These are phyloP conservation scores for Ornithorhynchus anatinus DNA, from an alignment of 2,113 vertebrate species.

Conservation along the genomic window DNA sequence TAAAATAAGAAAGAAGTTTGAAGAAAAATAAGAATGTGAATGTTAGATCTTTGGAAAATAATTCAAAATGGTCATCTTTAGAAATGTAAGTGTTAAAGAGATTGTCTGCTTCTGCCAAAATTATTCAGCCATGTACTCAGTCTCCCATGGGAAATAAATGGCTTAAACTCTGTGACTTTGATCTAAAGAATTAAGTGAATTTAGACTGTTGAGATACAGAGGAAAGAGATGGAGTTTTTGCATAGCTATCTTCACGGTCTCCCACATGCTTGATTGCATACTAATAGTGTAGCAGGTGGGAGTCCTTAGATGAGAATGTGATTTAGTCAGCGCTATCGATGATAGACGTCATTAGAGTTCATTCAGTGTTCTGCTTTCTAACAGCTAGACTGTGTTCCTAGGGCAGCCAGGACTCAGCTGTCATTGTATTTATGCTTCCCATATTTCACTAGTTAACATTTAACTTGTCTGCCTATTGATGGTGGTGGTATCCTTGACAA, in stretches of 20 bases:
- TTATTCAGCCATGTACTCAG: background rate
- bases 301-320: background rate
- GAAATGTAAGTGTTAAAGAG: constrained; percentile 41
- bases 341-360: constrained; percentile 6
- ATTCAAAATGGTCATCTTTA: constrained; percentile 9
- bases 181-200: background rate
- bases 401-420: constrained; percentile 2
- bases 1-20: too few species aligned
- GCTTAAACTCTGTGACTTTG: constrained; percentile 1
- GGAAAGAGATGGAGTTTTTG: too few species aligned
- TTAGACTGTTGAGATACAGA: constrained; percentile 16
- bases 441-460: constrained; percentile 5
- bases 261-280: constrained; percentile 34
- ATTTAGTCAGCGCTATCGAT: constrained; percentile 15
- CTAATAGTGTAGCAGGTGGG: constrained; percentile 43
- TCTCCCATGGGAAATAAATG: background rate
- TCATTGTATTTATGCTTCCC: constrained; percentile 19
- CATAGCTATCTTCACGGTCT: too few species aligned
- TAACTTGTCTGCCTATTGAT: constrained; percentile 7
- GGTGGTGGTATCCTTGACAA: constrained; percentile 22
- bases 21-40: too few species aligned
- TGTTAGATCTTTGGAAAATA: background rate
- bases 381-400: background rate
- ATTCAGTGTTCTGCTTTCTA: background rate
- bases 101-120: background rate